phyloP scores from a whole-genome alignment of 2,797 vertebrate genomes.

The Crenuchus spilurus region DNA sequence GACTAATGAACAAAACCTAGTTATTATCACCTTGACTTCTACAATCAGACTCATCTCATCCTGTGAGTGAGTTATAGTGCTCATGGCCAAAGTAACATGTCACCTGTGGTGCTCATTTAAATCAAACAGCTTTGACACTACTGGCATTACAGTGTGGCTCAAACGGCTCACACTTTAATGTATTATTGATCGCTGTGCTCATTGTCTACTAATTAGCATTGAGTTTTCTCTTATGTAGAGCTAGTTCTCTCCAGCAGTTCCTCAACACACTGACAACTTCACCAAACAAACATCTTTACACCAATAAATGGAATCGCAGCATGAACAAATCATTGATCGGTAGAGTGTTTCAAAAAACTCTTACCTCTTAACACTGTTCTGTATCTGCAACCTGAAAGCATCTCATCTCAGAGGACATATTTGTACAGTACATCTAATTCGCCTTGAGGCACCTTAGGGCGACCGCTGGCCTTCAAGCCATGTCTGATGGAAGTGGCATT shows the following conservation, averaged over 20 bases:
- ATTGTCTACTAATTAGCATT: slow-evolving; percentile 41
- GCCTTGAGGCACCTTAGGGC: slow-evolving; percentile 19
- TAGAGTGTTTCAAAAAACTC: neutral
- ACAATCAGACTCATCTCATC: neutral
- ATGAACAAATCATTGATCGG: neutral
- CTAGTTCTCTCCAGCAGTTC: neutral
- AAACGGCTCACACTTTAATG: slow-evolving; percentile 23
- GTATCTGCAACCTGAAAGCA: neutral
- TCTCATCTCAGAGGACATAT: neutral
- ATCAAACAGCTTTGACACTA: slow-evolving; percentile 19
- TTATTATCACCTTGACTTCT: neutral
- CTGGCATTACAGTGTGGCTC: slow-evolving; percentile 24
- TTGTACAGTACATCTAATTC: slow-evolving; percentile 12
- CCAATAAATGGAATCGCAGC: slow-evolving; percentile 6
- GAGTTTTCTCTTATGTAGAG: slow-evolving; percentile 7
- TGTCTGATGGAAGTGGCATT: neutral
- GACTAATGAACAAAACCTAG: neutral
- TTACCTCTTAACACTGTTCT: neutral
- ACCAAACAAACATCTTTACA: slow-evolving; percentile 13
- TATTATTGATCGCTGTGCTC: slow-evolving; percentile 38
- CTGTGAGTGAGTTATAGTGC: neutral
- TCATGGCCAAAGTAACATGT: neutral
- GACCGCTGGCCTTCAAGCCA: neutral
- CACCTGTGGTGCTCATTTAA: slow-evolving; percentile 13
- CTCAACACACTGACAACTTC: neutral